A percentile compares a stretch with the other conserved stretches of the same genome.
Evolutionary conservation across 1,140 invertebrate genomes (phyloP).

Genomic region (Hycleus phaleratus): DNA sequence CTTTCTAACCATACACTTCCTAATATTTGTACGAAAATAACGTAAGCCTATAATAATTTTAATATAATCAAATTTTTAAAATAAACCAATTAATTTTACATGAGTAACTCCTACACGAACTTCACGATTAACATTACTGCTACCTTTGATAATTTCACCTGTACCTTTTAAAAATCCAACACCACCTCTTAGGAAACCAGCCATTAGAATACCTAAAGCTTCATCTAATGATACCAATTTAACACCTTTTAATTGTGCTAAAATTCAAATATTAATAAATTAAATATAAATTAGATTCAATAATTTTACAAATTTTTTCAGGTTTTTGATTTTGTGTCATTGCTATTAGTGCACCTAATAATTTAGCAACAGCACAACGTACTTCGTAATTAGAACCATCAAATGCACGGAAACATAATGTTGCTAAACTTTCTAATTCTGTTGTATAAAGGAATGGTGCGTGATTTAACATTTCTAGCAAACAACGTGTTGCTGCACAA

Average conservation of each 20-base stretch:
- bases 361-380: conserved; percentile 81
- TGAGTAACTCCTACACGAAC: conserved; percentile 92
- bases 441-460: conserved; percentile 80
- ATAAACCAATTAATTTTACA: conserved; percentile 47
- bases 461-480: conserved; percentile 82
- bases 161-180: conserved; percentile 92
- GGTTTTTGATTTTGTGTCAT: conserved; percentile 60
- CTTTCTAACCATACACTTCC: conserved; percentile 91
- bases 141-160: conserved; percentile 94
- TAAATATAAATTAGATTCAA: not conserved
- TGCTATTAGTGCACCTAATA: conserved; percentile 80
- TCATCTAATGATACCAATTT: conserved; percentile 82
- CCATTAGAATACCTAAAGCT: conserved; percentile 82
- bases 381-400: conserved; percentile 95
- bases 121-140: conserved; percentile 85
- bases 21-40: conserved; percentile 87
- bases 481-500: conserved; percentile 81
- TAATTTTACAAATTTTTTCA: conserved; percentile 39
- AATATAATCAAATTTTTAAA: too few relatives aligned
- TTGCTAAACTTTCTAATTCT: conserved; percentile 83
- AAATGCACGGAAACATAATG: conserved; percentile 83
- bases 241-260: conserved; percentile 43
- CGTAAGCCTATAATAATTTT: conserved; percentile 68
- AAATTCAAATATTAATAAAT: conserved; percentile 20
- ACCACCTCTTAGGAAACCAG: conserved; percentile 91